phyloP scores from a whole-genome alignment of 2,113 vertebrate species.

The Acinonyx jubatus region DNA sequence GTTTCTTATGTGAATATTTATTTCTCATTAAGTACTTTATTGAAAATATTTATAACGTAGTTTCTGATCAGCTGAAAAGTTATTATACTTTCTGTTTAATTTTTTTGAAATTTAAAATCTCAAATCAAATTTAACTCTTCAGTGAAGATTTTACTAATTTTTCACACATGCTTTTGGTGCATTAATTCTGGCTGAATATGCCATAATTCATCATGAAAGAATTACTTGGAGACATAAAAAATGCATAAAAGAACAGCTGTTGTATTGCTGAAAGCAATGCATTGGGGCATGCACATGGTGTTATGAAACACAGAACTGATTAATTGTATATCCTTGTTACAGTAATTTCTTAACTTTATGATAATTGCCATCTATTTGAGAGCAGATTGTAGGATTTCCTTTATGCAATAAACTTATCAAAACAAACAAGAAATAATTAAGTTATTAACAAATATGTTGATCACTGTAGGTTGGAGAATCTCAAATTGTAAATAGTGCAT shows the following conservation, averaged over 20 bases:
- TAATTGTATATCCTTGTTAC: conserved; percentile 71
- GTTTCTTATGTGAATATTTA: background rate
- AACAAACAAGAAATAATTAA: conserved; percentile 72
- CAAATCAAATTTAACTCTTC: conserved; percentile 48
- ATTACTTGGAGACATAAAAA: conserved; percentile 71
- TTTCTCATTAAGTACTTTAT: background rate
- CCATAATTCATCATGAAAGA: conserved; percentile 74
- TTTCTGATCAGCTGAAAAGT: background rate
- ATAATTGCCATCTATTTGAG: conserved; percentile 65
- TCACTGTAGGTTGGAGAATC: background rate
- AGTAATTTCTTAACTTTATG: conserved; percentile 66
- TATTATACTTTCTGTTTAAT: background rate
- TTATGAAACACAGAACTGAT: conserved; percentile 54
- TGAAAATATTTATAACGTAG: background rate
- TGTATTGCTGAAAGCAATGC: conserved; percentile 63
- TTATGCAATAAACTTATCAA: conserved; percentile 57
- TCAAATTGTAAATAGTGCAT: background rate
- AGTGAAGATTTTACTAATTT: conserved; percentile 49
- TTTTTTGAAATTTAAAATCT: background rate
- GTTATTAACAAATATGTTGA: conserved; percentile 53
- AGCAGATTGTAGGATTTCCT: conserved; percentile 61
- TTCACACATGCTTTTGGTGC: conserved; percentile 36
- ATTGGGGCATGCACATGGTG: conserved; percentile 54
- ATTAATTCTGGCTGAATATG: conserved; percentile 68
- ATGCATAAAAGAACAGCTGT: conserved; percentile 76